phyloP scores from a whole-genome alignment of 2,113 vertebrate genomes.

The Chloropsis cyanopogon region DNA sequence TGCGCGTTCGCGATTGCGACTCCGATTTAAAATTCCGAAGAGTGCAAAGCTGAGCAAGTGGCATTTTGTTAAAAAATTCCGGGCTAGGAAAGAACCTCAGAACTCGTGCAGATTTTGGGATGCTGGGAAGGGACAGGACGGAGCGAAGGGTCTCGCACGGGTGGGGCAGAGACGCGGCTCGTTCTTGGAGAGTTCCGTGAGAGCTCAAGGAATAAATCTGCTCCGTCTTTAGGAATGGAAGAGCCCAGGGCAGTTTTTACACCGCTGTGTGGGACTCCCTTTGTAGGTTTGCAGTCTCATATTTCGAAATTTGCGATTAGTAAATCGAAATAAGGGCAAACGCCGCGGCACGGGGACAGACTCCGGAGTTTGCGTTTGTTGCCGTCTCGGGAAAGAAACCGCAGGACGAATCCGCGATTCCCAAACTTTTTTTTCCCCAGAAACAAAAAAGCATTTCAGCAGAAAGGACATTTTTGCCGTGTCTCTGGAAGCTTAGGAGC shows the following conservation, averaged over 20 bases:
- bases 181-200: background rate
- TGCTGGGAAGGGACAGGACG: background rate
- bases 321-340: background rate
- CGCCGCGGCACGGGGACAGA: background rate
- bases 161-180: background rate
- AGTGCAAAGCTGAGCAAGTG: background rate
- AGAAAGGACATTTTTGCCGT: background rate
- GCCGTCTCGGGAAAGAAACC: background rate
- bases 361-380: background rate
- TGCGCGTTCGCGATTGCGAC: background rate
- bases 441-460: background rate
- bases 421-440: background rate
- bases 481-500: background rate
- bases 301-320: background rate
- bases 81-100: background rate
- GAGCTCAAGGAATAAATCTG: background rate
- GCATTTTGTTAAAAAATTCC: background rate
- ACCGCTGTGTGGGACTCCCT: background rate
- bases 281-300: background rate
- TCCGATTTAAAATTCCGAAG: background rate
- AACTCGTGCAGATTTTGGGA: background rate
- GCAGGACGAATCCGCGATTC: background rate
- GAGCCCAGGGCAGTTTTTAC: background rate
- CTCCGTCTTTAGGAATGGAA: background rate
- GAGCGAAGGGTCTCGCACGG: background rate